Conservation (phyloP, 1,140 invertebrate species). For the Paraescarpia echinospica region DNA sequence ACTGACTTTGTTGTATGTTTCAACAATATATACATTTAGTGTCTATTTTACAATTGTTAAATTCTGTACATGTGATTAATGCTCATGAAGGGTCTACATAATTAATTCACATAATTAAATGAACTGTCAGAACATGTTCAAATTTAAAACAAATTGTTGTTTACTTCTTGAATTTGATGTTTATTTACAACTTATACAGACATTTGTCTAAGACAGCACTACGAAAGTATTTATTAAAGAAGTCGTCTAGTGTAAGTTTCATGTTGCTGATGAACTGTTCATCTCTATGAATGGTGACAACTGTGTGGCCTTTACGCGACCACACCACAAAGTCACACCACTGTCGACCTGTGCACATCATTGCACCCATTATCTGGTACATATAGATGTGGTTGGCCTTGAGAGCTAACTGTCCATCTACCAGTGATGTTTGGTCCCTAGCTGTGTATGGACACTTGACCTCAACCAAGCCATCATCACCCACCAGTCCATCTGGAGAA, state of each 20-base stretch:
- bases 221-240: neutral
- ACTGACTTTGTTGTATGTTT: no score
- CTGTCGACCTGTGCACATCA: no score
- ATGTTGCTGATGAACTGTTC: constrained; percentile 19
- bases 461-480: constrained; percentile 30
- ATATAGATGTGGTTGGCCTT: constrained; percentile 28
- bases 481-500: no score
- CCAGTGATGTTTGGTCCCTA: constrained; percentile 16
- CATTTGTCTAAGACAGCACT: neutral
- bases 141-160: neutral
- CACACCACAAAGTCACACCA: constrained; percentile 35
- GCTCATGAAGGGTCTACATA: no score
- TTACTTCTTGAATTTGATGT: neutral
- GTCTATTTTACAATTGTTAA: neutral
- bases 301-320: constrained; percentile 20
- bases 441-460: constrained; percentile 27
- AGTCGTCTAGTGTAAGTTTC: constrained; percentile 12
- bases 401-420: constrained; percentile 23
- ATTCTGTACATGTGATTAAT: no score
- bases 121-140: no score
- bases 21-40: no score
- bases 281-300: constrained; percentile 23
- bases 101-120: no score
- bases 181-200: neutral
- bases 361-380: constrained; percentile 31